Evolutionary conservation across 2,113 vertebrate genomes (phyloP).

Genomic region (Notiomystis cincta): DNA sequence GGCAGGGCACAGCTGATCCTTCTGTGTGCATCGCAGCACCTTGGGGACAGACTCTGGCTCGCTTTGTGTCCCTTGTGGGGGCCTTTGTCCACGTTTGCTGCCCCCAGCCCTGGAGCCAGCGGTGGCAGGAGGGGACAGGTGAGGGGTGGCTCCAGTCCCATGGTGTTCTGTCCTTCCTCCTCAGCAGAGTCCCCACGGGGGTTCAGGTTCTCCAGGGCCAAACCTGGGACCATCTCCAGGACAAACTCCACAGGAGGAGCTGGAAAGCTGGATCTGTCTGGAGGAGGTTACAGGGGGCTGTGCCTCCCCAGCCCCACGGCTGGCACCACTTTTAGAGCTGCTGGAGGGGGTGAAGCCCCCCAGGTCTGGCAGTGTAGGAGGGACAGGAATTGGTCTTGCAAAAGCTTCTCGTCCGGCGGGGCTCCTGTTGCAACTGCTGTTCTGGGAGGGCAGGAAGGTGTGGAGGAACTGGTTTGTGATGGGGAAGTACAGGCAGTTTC

Average conservation of each 20-base stretch:
- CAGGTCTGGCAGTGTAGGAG: rapidly evolving
- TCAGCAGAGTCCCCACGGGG: background rate
- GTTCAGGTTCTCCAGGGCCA: background rate
- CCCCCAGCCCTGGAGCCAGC: rapidly evolving
- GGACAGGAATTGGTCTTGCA: background rate
- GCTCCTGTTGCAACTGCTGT: background rate
- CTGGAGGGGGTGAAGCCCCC: background rate
- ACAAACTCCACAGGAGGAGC: rapidly evolving
- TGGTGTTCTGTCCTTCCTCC: rapidly evolving
- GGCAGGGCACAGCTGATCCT: background rate
- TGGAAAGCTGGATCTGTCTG: background rate
- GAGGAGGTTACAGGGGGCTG: background rate
- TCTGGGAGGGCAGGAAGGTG: background rate
- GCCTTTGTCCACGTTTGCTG: background rate
- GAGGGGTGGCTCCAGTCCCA: rapidly evolving
- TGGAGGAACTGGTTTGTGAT: background rate
- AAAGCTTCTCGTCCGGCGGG: rapidly evolving
- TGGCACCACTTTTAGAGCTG: rapidly evolving
- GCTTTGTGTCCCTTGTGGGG: rapidly evolving
- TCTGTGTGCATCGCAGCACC: rapidly evolving
- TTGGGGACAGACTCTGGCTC: background rate
- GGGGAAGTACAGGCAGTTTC: constrained; percentile 2
- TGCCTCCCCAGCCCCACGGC: rapidly evolving
- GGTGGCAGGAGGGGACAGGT: rapidly evolving
- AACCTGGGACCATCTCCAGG: no score